phyloP scores from a whole-genome alignment of 2,797 vertebrate species.

The Corythornis leucogaster region DNA sequence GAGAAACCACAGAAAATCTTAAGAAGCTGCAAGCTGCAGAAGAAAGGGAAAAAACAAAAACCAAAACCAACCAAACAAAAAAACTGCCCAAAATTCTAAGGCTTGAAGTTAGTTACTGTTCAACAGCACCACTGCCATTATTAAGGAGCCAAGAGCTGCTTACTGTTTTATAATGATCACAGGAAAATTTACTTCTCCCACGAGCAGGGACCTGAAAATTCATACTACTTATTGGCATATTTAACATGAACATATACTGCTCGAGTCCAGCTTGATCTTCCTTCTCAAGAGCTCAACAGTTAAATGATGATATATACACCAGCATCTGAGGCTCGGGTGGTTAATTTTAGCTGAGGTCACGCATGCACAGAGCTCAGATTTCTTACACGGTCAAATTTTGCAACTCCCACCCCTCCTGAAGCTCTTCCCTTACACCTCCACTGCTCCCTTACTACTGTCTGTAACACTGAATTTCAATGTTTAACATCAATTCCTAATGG shows the following conservation, averaged over 20 bases:
- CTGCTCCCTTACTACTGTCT: background rate
- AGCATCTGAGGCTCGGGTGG: conserved; percentile 47
- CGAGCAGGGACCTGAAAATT: conserved; percentile 81
- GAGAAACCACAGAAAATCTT: conserved; percentile 6
- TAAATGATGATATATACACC: conserved; percentile 39
- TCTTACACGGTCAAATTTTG: conserved; percentile 64
- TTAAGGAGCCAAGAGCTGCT: conserved; percentile 64
- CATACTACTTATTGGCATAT: conserved; percentile 78
- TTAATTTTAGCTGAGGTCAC: conserved; percentile 84
- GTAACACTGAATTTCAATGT: background rate
- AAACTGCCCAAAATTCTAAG: background rate
- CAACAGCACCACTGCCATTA: background rate
- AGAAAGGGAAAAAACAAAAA: background rate
- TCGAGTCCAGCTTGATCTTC: background rate
- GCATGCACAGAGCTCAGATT: conserved; percentile 66
- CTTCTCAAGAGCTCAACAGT: conserved; percentile 27
- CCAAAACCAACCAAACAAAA: background rate
- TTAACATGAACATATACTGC: background rate
- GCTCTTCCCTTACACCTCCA: background rate
- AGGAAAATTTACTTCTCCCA: conserved; percentile 86
- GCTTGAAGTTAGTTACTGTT: background rate
- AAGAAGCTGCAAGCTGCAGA: background rate
- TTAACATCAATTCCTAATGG: background rate
- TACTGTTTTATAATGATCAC: conserved; percentile 89
- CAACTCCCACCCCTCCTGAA: conserved; percentile 45